A percentile compares a stretch with the other conserved stretches of the same genome.
These are phyloP conservation scores for Torymus auratus DNA, from an alignment of 2,888 invertebrate species.

Conservation along the genomic window DNA sequence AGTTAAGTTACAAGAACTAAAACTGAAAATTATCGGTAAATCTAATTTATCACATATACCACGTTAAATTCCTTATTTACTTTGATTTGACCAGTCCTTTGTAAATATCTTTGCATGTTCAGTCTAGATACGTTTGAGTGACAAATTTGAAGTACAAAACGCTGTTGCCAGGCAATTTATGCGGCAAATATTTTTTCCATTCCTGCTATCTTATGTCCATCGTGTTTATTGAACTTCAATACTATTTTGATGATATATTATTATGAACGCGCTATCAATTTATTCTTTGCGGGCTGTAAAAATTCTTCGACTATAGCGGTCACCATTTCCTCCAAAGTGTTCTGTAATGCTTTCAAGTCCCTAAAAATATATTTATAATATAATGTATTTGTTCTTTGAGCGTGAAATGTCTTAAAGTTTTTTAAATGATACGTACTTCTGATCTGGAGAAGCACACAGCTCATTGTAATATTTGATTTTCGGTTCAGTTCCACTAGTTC, in stretches of 20 bases:
- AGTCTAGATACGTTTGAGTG: slow-evolving; percentile 18
- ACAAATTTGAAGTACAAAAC: slow-evolving; percentile 32
- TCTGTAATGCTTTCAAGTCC: slow-evolving; percentile 81
- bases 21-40: slow-evolving; percentile 7
- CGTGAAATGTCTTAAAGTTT: neutral
- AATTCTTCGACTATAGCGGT: slow-evolving; percentile 87
- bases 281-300: slow-evolving; percentile 86
- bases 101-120: slow-evolving; percentile 24
- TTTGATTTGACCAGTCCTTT: slow-evolving; percentile 11
- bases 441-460: slow-evolving; percentile 83
- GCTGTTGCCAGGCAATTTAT: no score
- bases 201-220: neutral
- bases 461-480: slow-evolving; percentile 99
- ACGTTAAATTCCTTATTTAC: slow-evolving; percentile 19
- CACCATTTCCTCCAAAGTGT: slow-evolving; percentile 85
- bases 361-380: slow-evolving; percentile 76
- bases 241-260: neutral
- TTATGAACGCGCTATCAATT: slow-evolving; percentile 77
- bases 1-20: slow-evolving; percentile 18
- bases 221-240: slow-evolving; percentile 3
- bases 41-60: slow-evolving; percentile 40
- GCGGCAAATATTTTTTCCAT: no score
- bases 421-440: slow-evolving; percentile 78
- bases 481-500: slow-evolving; percentile 99
- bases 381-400: neutral